Evolutionary conservation across 2,888 invertebrate genomes (phyloP).

Genomic region (Heteromyza rotundicornis): DNA sequence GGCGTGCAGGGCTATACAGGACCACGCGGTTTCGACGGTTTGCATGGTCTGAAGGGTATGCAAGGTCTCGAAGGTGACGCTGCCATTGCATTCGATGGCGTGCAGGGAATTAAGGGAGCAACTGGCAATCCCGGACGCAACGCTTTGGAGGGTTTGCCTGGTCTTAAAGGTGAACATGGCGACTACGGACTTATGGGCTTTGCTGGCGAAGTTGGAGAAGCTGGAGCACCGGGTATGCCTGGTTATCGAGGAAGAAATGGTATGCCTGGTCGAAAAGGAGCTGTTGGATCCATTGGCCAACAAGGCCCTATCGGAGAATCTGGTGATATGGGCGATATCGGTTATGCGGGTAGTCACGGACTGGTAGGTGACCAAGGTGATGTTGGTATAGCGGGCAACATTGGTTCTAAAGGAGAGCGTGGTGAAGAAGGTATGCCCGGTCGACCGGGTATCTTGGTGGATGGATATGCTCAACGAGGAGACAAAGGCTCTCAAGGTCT

Average conservation of each 20-base stretch:
- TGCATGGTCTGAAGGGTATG: slow-evolving; percentile 63
- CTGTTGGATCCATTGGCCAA: slow-evolving; percentile 58
- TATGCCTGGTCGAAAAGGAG: slow-evolving; percentile 63
- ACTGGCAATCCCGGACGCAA: slow-evolving; percentile 68
- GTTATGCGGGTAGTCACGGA: slow-evolving; percentile 63
- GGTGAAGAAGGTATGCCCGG: slow-evolving; percentile 64
- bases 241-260: slow-evolving; percentile 63
- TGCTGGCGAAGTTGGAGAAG: slow-evolving; percentile 63
- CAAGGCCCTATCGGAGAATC: slow-evolving; percentile 64
- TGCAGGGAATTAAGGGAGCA: slow-evolving; percentile 67
- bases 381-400: slow-evolving; percentile 64
- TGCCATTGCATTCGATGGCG: slow-evolving; percentile 65
- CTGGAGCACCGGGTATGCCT: slow-evolving; percentile 62
- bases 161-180: slow-evolving; percentile 62
- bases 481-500: slow-evolving; percentile 66
- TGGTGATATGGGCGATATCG: slow-evolving; percentile 63
- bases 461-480: slow-evolving; percentile 66
- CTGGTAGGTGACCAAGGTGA: slow-evolving; percentile 65
- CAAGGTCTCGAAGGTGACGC: slow-evolving; percentile 68
- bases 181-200: slow-evolving; percentile 67
- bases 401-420: slow-evolving; percentile 66
- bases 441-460: slow-evolving; percentile 37
- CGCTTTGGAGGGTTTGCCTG: slow-evolving; percentile 65
- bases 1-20: slow-evolving; percentile 66
- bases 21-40: slow-evolving; percentile 53